Base-by-base conservation (phyloP, 2,113 vertebrate genomes). In the Petrocephalus microphthalmus region DNA sequence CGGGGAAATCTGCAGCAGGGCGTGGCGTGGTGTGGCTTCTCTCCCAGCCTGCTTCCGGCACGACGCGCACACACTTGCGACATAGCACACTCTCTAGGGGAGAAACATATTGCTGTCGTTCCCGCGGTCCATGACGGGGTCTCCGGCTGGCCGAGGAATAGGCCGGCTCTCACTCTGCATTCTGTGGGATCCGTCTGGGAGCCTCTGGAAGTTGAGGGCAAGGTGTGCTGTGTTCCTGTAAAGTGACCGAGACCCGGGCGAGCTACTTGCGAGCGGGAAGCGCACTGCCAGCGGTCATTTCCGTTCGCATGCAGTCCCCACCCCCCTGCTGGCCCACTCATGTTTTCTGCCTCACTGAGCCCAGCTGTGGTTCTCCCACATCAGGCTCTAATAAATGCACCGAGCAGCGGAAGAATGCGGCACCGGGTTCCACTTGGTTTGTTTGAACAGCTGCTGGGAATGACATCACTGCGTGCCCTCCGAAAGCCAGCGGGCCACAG, bases 381-480 rank as follows among this genome's bases (percentile, higher is more conserved):
- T 90, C 91, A 91, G 91, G 92, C 90, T 85, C 88, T 93, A 91
- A 92, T 93, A 93, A 93, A 92, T 88, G 89, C 88, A 89, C 85
- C 81, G 87, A 86, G 81, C 82, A 47, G 15, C 3, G 20, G n/a
- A 78, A 86, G 84, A 86, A 64, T 54, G 57, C 84, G 74, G 74
- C 57, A 49, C 67, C 87, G 47, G 49, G 60, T 89, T 86, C 87
- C 52, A 57, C 89, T 88, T 52, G 15, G 88, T 82, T 82, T 92
- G 92, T 93, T 91, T 90, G 89, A 88, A 91, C 92, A 92, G 92
- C 92, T 92, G 92, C 90, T 91, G 85, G 54, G 89, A 91, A 92
- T 92, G 91, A 91, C 92, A 92, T 93, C 91, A 93, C 86, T 71
- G 20, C 20, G 60, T 86, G 85, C 86, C 42, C 74, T 88, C 15